Evolutionary conservation across 2,888 invertebrate species (phyloP), one percentile per base, ranked within the genome.

Genomic region (Tinea pellionella): DNA sequence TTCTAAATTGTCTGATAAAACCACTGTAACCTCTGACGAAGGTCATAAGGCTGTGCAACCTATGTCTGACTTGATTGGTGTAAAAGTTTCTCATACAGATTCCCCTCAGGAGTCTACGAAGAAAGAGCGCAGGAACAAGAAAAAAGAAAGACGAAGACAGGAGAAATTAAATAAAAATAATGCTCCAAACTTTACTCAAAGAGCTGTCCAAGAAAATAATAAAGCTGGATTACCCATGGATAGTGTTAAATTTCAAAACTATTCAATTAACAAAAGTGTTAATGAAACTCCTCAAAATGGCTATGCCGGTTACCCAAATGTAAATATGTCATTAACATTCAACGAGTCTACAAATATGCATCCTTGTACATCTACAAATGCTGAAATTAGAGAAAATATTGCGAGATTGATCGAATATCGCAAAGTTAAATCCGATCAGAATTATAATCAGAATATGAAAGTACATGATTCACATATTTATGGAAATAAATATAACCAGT

Each of bases 381-480:
- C 75, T 18, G 69, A 73, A 1, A 74, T 80, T 0, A 83, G 77
- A 61, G 68, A 69, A 15, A 74, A 71, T 64, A 71, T 86, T 57
- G 64, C 71, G 3, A 76, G 72, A 63, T 68, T 86, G 2, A 64
- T 86, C 42, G 73, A 79, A 42, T 78, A 72, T 63, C 70, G 83
- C 59, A 70, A 72, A 24, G 68, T 73, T 47, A 75, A 70, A 63
- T 11, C 13, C 1, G 19, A 59, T 16, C 47, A 47, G 47, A 4
- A 57, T 24, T 11, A 7, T 13, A 18, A 30, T 12, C 37, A 41
- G 18, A 59, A 42, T 59, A 41, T 18, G 12, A 59, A 16, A 42
- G 42, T 59, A 18, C 59, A 18, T 1, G 59, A 59, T 18, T 41
- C 59, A 2, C 42, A n/a, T 41, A 29, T 58, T 4, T 58, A 58